These are phyloP conservation scores for Epizoanthus rinbou DNA, from an alignment of 92 coral and sea anemone genomes.

Conservation along the genomic window DNA sequence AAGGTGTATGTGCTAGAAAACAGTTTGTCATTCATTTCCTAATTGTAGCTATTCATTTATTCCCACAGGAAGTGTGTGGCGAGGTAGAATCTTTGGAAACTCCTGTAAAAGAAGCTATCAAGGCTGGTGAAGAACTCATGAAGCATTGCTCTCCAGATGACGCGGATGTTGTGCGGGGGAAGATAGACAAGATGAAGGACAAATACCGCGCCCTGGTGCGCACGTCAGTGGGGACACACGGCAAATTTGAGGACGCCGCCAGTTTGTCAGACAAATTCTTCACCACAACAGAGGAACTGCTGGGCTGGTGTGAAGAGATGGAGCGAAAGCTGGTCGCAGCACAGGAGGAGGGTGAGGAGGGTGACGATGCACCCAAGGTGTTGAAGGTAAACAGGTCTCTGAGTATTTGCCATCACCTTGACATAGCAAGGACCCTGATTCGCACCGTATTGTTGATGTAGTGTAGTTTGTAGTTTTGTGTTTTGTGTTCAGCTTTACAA, in stretches of 20 bases:
- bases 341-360: conserved; percentile 22
- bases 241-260: conserved; percentile 78
- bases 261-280: conserved; percentile 76
- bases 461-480: too few relatives aligned
- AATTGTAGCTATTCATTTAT: neutral
- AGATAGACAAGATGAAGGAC: conserved; percentile 83
- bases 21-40: neutral
- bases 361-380: conserved; percentile 28
- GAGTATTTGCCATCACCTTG: neutral
- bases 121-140: conserved; percentile 78
- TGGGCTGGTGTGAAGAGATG: conserved; percentile 86
- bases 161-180: conserved; percentile 76
- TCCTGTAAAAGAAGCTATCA: conserved; percentile 66
- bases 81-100: conserved; percentile 71
- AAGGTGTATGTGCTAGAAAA: neutral
- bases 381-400: conserved; percentile 5
- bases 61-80: conserved; percentile 73
- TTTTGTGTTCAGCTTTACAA: too few relatives aligned
- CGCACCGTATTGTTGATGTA: neutral
- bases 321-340: conserved; percentile 67
- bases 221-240: conserved; percentile 62
- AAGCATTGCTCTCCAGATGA: conserved; percentile 89
- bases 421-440: neutral
- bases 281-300: conserved; percentile 69
- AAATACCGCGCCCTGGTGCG: conserved; percentile 72